Conservation (phyloP, 2,113 vertebrate species). For the Oncorhynchus kisutch region DNA sequence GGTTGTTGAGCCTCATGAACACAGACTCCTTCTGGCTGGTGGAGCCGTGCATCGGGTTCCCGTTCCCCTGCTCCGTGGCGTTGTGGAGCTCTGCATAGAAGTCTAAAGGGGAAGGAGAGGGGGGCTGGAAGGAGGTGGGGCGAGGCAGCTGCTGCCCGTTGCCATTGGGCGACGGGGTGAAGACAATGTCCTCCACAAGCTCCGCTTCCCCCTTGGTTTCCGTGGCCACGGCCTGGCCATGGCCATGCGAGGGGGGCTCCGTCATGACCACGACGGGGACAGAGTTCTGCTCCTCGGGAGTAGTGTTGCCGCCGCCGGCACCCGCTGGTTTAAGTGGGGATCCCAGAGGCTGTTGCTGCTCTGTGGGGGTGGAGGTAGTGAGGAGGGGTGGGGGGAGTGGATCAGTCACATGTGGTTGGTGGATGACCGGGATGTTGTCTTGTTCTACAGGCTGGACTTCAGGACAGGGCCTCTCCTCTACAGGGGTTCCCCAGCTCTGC, state of each 20-base stretch:
- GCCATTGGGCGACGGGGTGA: constrained; percentile 39
- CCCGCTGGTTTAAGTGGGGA: constrained; percentile 37
- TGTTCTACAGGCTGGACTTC: constrained; percentile 6
- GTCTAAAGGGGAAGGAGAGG: constrained; percentile 75
- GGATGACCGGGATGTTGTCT: neutral
- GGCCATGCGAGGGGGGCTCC: constrained; percentile 30
- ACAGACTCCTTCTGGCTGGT: constrained; percentile 96
- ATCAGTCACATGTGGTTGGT: constrained; percentile 11
- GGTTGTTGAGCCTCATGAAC: constrained; percentile 98
- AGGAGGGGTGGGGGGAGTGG: constrained; percentile 26
- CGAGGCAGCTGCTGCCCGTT: constrained; percentile 67
- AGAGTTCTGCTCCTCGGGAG: constrained; percentile 51
- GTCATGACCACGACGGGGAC: constrained; percentile 23
- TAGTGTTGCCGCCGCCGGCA: constrained; percentile 35
- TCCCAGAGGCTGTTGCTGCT: constrained; percentile 40
- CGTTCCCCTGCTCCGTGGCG: constrained; percentile 79
- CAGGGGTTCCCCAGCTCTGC: neutral
- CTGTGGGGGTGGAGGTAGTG: constrained; percentile 54
- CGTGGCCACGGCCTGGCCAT: constrained; percentile 54
- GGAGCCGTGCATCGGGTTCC: constrained; percentile 81
- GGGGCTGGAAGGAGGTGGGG: constrained; percentile 77
- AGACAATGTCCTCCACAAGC: constrained; percentile 72
- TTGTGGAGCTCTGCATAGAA: constrained; percentile 90
- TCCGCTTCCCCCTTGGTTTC: constrained; percentile 69
- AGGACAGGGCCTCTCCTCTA: constrained; percentile 15